These are phyloP conservation scores for Cephalopholis sonnerati DNA, from an alignment of 2,113 vertebrate species.

Conservation along the genomic window DNA sequence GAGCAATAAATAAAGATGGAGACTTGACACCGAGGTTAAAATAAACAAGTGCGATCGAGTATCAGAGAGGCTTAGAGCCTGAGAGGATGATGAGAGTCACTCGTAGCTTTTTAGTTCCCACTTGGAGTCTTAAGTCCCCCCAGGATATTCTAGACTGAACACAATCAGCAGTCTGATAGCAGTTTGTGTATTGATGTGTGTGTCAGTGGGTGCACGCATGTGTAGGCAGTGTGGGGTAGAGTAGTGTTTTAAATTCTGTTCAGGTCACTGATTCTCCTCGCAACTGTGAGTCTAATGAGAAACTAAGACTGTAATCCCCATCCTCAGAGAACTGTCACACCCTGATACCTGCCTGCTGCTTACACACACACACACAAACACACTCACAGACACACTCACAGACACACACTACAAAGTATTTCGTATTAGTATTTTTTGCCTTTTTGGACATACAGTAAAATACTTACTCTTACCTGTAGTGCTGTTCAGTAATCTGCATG, in stretches of 20 bases:
- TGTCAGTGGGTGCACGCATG: neutral
- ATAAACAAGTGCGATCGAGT: constrained; percentile 20
- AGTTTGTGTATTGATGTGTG: neutral
- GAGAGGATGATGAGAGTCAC: constrained; percentile 36
- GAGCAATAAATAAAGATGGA: constrained; percentile 24
- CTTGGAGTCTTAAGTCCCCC: constrained; percentile 23
- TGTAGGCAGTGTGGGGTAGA: neutral
- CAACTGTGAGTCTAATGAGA: constrained; percentile 31
- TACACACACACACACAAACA: neutral
- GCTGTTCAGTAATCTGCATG: too few relatives aligned
- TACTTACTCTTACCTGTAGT: too few relatives aligned
- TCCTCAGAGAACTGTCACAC: constrained; percentile 24
- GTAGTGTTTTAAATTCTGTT: constrained; percentile 41
- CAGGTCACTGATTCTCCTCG: constrained; percentile 23
- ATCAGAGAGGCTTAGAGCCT: neutral
- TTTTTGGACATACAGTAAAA: neutral
- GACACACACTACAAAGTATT: neutral
- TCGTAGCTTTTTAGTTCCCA: constrained; percentile 29
- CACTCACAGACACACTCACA: neutral
- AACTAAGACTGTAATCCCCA: constrained; percentile 37
- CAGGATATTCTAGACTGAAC: constrained; percentile 3
- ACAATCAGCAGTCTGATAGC: constrained; percentile 8
- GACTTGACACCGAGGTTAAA: constrained; percentile 25
- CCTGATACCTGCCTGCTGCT: constrained; percentile 8
- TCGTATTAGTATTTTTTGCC: too few relatives aligned